These are phyloP conservation scores for Teleopsis dalmanni DNA, from an alignment of 1,140 invertebrate species.

Conservation along the genomic window DNA sequence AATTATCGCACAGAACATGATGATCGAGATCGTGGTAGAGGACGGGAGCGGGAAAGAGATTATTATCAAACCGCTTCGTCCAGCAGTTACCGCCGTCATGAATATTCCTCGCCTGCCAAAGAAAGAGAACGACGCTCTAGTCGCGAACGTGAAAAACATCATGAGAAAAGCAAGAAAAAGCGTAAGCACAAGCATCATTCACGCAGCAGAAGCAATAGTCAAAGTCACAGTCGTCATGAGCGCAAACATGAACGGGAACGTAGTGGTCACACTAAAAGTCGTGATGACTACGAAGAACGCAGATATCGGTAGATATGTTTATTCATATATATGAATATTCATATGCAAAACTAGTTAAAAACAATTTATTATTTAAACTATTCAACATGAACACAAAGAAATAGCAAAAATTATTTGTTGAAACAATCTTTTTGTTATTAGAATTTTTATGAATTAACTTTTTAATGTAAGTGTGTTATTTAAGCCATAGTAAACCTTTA, in stretches of 20 bases:
- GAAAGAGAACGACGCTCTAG: slow-evolving; percentile 8
- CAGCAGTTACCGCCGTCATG: too few relatives aligned
- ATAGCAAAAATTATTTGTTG: too few relatives aligned
- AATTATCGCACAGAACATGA: slow-evolving; percentile 36
- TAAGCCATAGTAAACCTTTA: too few relatives aligned
- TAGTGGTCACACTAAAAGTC: slow-evolving; percentile 1
- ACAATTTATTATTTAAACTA: too few relatives aligned
- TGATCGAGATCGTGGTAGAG: slow-evolving; percentile 26
- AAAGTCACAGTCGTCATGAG: slow-evolving; percentile 17
- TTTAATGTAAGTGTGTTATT: too few relatives aligned
- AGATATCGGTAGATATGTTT: slow-evolving; percentile 9
- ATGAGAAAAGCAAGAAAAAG: slow-evolving; percentile 39
- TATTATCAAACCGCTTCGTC: background rate
- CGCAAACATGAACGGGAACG: slow-evolving; percentile 4
- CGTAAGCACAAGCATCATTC: slow-evolving; percentile 36
- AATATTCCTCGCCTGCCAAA: slow-evolving; percentile 3
- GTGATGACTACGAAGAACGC: slow-evolving; percentile 8
- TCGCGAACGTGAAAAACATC: slow-evolving; percentile 20
- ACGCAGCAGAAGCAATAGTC: slow-evolving; percentile 30
- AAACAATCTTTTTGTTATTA: too few relatives aligned
- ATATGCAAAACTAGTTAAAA: background rate
- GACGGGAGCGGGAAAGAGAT: background rate
- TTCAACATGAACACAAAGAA: too few relatives aligned
- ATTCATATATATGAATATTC: background rate
- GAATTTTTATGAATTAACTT: too few relatives aligned